A percentile compares a stretch with the other conserved stretches of the same genome.
phyloP scores from a whole-genome alignment of 1,140 invertebrate genomes.

The Drosophila trapezifrons region DNA sequence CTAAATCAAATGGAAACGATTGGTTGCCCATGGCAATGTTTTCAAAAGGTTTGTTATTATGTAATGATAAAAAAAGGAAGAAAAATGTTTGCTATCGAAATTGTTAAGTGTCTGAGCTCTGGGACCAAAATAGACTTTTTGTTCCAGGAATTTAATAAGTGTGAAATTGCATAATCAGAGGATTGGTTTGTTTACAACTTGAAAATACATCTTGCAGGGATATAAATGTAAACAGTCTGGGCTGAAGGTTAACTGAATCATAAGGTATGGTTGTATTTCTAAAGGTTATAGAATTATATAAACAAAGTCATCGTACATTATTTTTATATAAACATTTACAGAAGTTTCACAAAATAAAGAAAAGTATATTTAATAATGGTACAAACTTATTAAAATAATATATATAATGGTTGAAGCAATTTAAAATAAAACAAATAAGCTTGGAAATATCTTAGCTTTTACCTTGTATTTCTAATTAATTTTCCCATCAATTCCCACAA shows the following conservation, averaged over 20 bases:
- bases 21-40: conserved; percentile 22
- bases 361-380: too few relatives aligned
- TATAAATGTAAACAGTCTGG: background rate
- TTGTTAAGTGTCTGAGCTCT: conserved; percentile 12
- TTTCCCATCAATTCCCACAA: background rate
- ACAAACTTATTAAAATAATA: too few relatives aligned
- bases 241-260: background rate
- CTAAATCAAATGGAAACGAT: conserved; percentile 43
- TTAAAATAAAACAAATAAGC: too few relatives aligned
- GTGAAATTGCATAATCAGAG: background rate
- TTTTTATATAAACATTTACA: too few relatives aligned
- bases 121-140: background rate
- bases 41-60: conserved; percentile 2
- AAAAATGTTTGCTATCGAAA: background rate
- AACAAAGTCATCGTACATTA: background rate
- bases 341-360: too few relatives aligned
- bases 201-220: background rate
- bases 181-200: background rate
- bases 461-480: background rate
- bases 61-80: background rate
- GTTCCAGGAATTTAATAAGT: conserved; percentile 3
- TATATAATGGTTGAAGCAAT: too few relatives aligned
- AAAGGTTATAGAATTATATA: too few relatives aligned
- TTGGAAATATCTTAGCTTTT: too few relatives aligned
- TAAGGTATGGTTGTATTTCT: background rate